Evolutionary conservation across 2,797 vertebrate species (phyloP), one percentile per base, ranked within the genome.

Genomic region (Poliocrania exsul): DNA sequence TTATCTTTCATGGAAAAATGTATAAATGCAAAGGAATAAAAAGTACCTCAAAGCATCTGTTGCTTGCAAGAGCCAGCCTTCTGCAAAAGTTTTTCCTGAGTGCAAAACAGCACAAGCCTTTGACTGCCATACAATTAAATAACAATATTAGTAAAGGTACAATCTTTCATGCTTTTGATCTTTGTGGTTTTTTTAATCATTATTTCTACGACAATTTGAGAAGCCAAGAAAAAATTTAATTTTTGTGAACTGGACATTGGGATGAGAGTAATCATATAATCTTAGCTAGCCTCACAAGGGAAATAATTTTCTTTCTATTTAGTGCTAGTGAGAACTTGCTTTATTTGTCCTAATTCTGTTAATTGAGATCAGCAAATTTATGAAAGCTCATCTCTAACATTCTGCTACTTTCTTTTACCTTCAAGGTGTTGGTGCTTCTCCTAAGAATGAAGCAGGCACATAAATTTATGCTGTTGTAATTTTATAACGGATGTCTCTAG

Each of bases 401-500:
- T 24, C 16, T 79, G 53, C 11, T 49, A 64, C 13, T 71, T 81
- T 57, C 47, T 88, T 93, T 91, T 88, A 86, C 89, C 46, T 73
- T 87, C 57, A 90, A 90, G 62, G 35, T 86, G 35, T 81, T 73
- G 26, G 2, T 88, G 40, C 78, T 67, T 69, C 77, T 95, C 44
- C 73, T 40, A 90, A 79, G 73, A 93, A 88, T 53, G 84, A 90
- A 88, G 24, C 25, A 86, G 40, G 49, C n/a, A 25, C 61, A 78
- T 57, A 91, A 70, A 81, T 86, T 81, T 81, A 35, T 75, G 84
- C 61, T 40, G 61, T 66, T 74, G 67, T 65, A 81, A 90, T 82
- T 67, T 95, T 91, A 81, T 90, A 94, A 89, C 0, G 49, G 62
- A 64, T 90, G 33, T 88, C 58, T 96, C 80, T 90, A 66, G 66